Base-by-base conservation (phyloP, 2,113 vertebrate species). In the Pyxicephalus adspersus region DNA sequence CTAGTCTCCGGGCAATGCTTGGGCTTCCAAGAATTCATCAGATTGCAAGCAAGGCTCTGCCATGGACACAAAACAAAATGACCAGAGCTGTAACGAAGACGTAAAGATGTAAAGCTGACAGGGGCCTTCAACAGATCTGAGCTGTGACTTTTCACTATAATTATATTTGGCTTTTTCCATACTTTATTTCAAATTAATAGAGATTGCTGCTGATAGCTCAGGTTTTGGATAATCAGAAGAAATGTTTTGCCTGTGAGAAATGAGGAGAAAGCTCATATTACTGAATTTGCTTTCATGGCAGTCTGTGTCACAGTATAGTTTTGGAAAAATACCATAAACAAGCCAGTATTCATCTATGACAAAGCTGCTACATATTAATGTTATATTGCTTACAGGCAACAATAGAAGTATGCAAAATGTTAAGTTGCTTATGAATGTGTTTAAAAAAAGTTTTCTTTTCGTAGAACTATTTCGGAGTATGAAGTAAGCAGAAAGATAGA, bases 1-100 rank as follows among this genome's bases (percentile, higher is more conserved):
- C 15, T 9, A 28, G 60, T 70, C 80, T 71, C 58, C 23, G 31
- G 80, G 80, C 80, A 75, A 75, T 22, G n/a, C 70, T 73, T 82
- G 74, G 80, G 29, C 70, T 82, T 81, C 74, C 45, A 65, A 45
- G 29, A 75, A 51, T 51, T 66, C 61, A 82, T 82, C 70, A 64
- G 80, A 82, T 75, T 82, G 80, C 51, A 58, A 29, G 29, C 61
- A 28, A 45, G 52, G 26, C 78, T 22, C 34, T 52, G 78, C 22
- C 19, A 31, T 58, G 66, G 34, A 80, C 20, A 60, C 8, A 34
- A 4, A 31, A 65, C 64, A 57, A 34, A 65, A 66, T 74, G 28
- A 74, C 29, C 58, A 65, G 60, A 50, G 18, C 19, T 74, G 79
- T 61, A 65, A 81, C 78, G 3, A 60, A 81, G 68, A 25, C 18